Evolutionary conservation across 2,888 invertebrate species (phyloP).

Genomic region (Geophilus truncorum): DNA sequence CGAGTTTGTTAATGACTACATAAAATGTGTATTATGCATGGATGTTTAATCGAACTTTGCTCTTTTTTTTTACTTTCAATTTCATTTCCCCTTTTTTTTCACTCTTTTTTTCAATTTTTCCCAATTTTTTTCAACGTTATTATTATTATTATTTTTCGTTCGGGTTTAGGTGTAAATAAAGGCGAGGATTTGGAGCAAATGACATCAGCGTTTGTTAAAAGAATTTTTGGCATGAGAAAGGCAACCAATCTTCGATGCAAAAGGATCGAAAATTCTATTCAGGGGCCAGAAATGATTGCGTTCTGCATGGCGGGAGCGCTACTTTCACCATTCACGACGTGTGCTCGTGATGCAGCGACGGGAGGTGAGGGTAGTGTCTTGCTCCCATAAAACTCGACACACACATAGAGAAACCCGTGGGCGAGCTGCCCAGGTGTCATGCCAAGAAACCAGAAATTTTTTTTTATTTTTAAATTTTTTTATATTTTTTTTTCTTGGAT

Average conservation of each 20-base stretch:
- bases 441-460: background rate
- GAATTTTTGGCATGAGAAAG: background rate
- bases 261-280: background rate
- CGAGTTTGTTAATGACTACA: background rate
- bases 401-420: background rate
- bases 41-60: background rate
- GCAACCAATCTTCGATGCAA: background rate
- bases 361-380: background rate
- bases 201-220: background rate
- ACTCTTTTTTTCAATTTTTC: too few species aligned
- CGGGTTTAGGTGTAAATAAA: background rate
- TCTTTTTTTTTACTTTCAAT: background rate
- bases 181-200: background rate
- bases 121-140: background rate
- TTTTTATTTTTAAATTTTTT: too few species aligned
- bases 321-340: background rate
- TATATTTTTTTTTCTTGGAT: background rate
- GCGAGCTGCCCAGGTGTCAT: background rate
- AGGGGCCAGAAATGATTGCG: background rate
- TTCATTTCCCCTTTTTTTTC: too few species aligned
- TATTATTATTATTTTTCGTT: background rate
- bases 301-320: background rate
- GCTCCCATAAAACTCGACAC: background rate
- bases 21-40: background rate
- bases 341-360: background rate